These are phyloP conservation scores for Capitella teleta DNA, from an alignment of 1,140 invertebrate genomes.

Conservation along the genomic window DNA sequence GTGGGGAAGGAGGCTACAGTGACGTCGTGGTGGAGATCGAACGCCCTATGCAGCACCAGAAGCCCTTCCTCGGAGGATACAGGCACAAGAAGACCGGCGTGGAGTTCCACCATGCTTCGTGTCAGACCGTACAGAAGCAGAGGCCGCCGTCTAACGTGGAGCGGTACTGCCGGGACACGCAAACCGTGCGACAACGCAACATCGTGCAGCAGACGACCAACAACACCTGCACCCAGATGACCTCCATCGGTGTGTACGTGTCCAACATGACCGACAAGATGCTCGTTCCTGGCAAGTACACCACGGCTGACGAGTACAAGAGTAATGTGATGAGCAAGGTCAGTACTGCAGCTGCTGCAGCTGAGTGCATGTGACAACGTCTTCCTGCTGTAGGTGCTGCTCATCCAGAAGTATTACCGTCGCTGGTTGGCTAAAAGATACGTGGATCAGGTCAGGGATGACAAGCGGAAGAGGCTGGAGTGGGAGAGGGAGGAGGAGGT, in stretches of 20 bases:
- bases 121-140: slow-evolving; percentile 34
- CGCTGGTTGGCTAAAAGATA: slow-evolving; percentile 21
- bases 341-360: background rate
- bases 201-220: slow-evolving; percentile 34
- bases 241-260: slow-evolving; percentile 37
- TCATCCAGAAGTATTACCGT: slow-evolving; percentile 24
- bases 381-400: slow-evolving; percentile 6
- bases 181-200: slow-evolving; percentile 34
- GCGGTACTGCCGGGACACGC: slow-evolving; percentile 30
- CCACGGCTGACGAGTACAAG: slow-evolving; percentile 35
- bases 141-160: slow-evolving; percentile 21
- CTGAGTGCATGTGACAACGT: background rate
- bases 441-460: slow-evolving; percentile 17
- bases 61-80: slow-evolving; percentile 39
- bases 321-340: slow-evolving; percentile 22
- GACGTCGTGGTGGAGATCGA: slow-evolving; percentile 42
- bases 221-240: slow-evolving; percentile 42
- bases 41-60: slow-evolving; percentile 18
- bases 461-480: slow-evolving; percentile 28
- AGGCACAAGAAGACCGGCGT: slow-evolving; percentile 30
- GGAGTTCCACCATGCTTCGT: slow-evolving; percentile 39
- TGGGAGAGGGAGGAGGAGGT: slow-evolving; percentile 36
- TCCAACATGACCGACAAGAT: slow-evolving; percentile 33
- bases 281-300: slow-evolving; percentile 35
- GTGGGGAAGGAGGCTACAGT: slow-evolving; percentile 21